Evolutionary conservation across 1,140 invertebrate genomes (phyloP), one percentile per base, ranked within the genome.

Genomic region (Homalodisca vitripennis): DNA sequence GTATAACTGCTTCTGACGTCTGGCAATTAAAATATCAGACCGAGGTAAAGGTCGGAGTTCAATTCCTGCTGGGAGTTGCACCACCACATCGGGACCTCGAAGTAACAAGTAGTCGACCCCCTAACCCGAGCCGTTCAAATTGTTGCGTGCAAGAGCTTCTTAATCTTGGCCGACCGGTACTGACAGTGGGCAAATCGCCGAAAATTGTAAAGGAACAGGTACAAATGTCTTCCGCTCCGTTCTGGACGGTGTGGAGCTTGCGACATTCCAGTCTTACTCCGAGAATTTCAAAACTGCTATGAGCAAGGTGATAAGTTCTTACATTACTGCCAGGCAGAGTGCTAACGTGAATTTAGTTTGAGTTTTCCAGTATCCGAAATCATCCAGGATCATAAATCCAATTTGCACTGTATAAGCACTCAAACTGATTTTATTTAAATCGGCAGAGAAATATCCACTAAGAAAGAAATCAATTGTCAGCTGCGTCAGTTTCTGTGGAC

Each of bases 171-270:
- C n/a, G 55, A 22, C 26, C 34, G 34, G 34, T 10, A 27, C 24
- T 51, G 48, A 51, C n/a, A 51, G 48, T 51, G 48, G 17, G 48
- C 3, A 51, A 51, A 51, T 51, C 22, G 48, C 48, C 22, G 48
- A n/a, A 51, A 51, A 10, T 51, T 51, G n/a, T n/a, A 10, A n/a
- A 51, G 48, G n/a, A 51, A 51, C 48, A 10, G 48, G 3, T 51
- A 51, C n/a, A 51, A 51, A 51, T 22, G 3, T 20, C 34, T 51
- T 51, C 48, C 48, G 48, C 48, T 22, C 6, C n/a, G 48, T 14
- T 41, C 17, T 6, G 6, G 34, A 41, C 34, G 17, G 34, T 41
- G 34, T 41, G 6, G 34, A 17, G 34, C 6, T n/a, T n/a, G n/a
- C n/a, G n/a, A n/a, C n/a, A n/a, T n/a, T n/a, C n/a, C n/a, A n/a